Base-by-base conservation (phyloP, 2,797 vertebrate genomes). In the Sus cebifrons region DNA sequence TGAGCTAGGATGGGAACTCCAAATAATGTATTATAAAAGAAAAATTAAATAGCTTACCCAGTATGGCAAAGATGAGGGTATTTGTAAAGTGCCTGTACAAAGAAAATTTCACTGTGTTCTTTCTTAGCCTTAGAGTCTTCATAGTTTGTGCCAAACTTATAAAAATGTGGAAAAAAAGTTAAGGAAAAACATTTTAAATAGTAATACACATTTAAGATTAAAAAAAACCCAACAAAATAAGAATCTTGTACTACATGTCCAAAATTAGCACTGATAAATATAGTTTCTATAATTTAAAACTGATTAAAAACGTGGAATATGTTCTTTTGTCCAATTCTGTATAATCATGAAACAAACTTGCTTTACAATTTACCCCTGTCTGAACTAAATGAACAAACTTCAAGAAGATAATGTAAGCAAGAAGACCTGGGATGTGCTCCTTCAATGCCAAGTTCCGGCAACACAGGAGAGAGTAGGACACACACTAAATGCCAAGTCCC, bases 101-200 rank as follows among this genome's bases (percentile, higher is more conserved):
- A 64, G 99, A 99, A 94, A 99, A 97, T 97, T 99, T 99, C 97
- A 99, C 98, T 0, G 99, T 99, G 97, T 99, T 99, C 98, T 99
- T 99, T 96, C 99, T 99, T 97, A 99, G 98, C 95, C 99, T 99
- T 74, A 99, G 98, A 21, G 99, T 99, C 98, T 99, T 99, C 98
- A 99, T 99, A 89, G 99, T 99, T 99, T 99, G 99, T 97, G 99
- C 99, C 96, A 99, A 97, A 96, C 99, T 99, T 97, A 99, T 99
- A 97, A 99, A 99, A 98, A 99, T 99, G 99, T 99, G 78, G 44
- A 10, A 56, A 84, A 91, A 79, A 65, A 65, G 92, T 99, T 98
- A 99, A 99, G 99, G 99, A 96, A 99, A 99, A 95, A 71, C 77
- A 92, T 70, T 84, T 40, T 29, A 75, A 94, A 73, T 49, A 86